phyloP scores from a whole-genome alignment of 1,140 invertebrate genomes.

The Neoseiulus cucumeris region DNA sequence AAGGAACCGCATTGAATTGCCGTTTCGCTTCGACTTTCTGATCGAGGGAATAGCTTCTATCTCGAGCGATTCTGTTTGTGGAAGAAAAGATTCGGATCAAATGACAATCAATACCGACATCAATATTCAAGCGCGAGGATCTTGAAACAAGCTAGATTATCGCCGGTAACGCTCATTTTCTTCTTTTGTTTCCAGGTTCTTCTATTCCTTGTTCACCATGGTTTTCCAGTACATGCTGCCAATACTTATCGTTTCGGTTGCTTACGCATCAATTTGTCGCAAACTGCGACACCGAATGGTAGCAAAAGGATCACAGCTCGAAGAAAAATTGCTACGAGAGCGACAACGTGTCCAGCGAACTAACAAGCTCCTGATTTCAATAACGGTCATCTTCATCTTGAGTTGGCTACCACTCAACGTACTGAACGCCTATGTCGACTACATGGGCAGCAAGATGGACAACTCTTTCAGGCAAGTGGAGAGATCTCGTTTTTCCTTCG shows the following conservation, averaged over 20 bases:
- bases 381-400: conserved; percentile 59
- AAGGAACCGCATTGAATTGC: too few relatives aligned
- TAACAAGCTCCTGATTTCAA: conserved; percentile 56
- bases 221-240: conserved; percentile 63
- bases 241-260: conserved; percentile 50
- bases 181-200: conserved; percentile 20
- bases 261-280: conserved; percentile 36
- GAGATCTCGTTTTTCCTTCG: too few relatives aligned
- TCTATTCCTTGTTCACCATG: conserved; percentile 58
- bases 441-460: conserved; percentile 21
- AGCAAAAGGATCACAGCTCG: conserved; percentile 16
- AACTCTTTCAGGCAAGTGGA: too few relatives aligned
- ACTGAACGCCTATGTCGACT: conserved; percentile 54
- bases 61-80: too few relatives aligned
- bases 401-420: conserved; percentile 71
- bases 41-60: too few relatives aligned
- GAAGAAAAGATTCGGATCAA: too few relatives aligned
- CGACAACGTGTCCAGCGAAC: conserved; percentile 47
- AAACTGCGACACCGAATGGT: conserved; percentile 33
- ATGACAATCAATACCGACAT: too few relatives aligned
- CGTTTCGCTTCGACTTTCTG: too few relatives aligned
- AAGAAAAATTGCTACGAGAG: conserved; percentile 18
- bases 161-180: too few relatives aligned
- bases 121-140: too few relatives aligned
- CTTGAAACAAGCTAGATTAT: too few relatives aligned